These are phyloP conservation scores for Caranx ignobilis DNA, from an alignment of 2,113 vertebrate genomes.

Conservation along the genomic window DNA sequence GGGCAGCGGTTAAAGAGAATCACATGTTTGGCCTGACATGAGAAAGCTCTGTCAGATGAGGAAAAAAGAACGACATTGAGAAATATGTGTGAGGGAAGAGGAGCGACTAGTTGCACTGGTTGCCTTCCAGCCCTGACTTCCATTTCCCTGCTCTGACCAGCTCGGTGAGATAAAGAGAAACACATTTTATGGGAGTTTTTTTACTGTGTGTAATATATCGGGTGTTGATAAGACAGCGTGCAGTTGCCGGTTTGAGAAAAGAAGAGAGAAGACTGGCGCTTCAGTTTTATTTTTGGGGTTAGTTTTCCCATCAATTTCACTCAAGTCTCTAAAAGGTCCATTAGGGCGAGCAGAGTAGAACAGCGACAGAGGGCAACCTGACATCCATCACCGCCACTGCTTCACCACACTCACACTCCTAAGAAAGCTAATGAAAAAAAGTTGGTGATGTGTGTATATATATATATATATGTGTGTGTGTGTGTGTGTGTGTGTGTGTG, in stretches of 20 bases:
- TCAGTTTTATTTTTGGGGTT: conserved; percentile 45
- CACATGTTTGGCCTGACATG: conserved; percentile 80
- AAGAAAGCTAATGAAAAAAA: conserved; percentile 47
- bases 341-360: conserved; percentile 61
- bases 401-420: conserved; percentile 49
- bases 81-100: conserved; percentile 45
- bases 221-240: conserved; percentile 61
- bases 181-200: conserved; percentile 68
- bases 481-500: too few relatives aligned
- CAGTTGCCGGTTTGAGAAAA: conserved; percentile 21
- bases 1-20: conserved; percentile 68
- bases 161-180: conserved; percentile 53
- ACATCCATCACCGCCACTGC: conserved; percentile 69
- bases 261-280: conserved; percentile 21
- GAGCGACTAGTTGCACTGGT: conserved; percentile 62
- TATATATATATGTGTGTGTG: neutral
- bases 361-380: conserved; percentile 61
- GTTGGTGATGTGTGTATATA: conserved; percentile 14
- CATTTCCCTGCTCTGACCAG: conserved; percentile 15
- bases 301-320: conserved; percentile 62
- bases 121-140: neutral
- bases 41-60: conserved; percentile 68
- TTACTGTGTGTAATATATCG: conserved; percentile 70
- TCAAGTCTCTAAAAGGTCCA: conserved; percentile 57
- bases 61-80: conserved; percentile 37